These are phyloP conservation scores for Zaprionus ornatus DNA, from an alignment of 1,140 invertebrate species.

Conservation along the genomic window DNA sequence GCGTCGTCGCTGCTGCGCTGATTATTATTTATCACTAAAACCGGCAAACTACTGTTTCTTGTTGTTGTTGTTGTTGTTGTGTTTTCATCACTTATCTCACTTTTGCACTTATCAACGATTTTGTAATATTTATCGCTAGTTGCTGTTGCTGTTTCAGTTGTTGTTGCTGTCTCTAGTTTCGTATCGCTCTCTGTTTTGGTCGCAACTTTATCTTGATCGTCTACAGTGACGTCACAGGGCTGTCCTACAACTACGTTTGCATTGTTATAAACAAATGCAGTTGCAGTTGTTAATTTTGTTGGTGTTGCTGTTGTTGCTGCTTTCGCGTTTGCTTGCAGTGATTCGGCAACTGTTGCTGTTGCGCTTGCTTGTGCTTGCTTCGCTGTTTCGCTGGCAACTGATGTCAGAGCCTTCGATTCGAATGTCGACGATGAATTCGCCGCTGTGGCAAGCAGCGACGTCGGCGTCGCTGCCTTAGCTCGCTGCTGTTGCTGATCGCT, in stretches of 20 bases:
- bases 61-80: constrained; percentile 18
- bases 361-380: constrained; percentile 65
- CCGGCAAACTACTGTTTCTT: constrained; percentile 40
- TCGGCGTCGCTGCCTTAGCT: constrained; percentile 38
- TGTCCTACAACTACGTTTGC: constrained; percentile 22
- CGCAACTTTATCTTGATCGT: constrained; percentile 44
- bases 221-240: constrained; percentile 35
- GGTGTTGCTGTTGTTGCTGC: constrained; percentile 12
- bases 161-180: constrained; percentile 32
- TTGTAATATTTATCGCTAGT: constrained; percentile 51
- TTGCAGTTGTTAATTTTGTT: constrained; percentile 19
- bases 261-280: constrained; percentile 29
- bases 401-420: constrained; percentile 75
- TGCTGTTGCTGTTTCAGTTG: constrained; percentile 11
- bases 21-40: constrained; percentile 68
- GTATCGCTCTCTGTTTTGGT: constrained; percentile 31
- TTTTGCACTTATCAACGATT: constrained; percentile 56
- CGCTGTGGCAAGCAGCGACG: constrained; percentile 56
- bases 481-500: constrained; percentile 25
- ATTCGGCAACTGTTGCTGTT: constrained; percentile 33
- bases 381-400: constrained; percentile 81
- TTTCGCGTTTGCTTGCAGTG: constrained; percentile 9
- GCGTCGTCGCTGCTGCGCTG: constrained; percentile 46
- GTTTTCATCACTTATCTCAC: constrained; percentile 55
- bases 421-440: constrained; percentile 77